These are phyloP conservation scores for Paedocypris micromegethes DNA, from an alignment of 2,797 vertebrate species.

Conservation along the genomic window DNA sequence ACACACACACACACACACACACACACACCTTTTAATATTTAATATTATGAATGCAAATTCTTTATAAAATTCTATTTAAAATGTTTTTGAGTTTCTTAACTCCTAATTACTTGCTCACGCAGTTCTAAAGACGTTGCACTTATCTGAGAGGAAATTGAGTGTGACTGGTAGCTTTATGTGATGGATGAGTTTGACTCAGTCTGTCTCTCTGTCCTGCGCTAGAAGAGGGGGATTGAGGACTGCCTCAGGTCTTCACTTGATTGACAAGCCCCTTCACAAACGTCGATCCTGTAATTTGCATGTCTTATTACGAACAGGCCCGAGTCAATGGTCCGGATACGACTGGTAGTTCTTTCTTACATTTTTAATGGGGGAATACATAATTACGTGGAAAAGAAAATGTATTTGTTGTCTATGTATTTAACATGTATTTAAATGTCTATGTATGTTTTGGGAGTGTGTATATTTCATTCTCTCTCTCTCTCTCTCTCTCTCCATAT, in stretches of 20 bases:
- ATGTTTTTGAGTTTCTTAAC: not conserved
- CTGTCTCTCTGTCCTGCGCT: slow-evolving; percentile 15
- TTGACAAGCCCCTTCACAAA: slow-evolving; percentile 18
- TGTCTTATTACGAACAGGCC: slow-evolving; percentile 18
- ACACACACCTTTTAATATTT: no score
- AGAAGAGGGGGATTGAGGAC: slow-evolving; percentile 7
- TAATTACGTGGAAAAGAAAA: not conserved
- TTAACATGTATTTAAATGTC: no score
- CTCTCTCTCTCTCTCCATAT: no score
- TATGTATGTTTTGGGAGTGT: no score
- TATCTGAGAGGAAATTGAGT: slow-evolving; percentile 6
- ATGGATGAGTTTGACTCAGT: slow-evolving; percentile 19
- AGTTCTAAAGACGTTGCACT: not conserved
- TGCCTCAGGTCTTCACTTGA: slow-evolving; percentile 15
- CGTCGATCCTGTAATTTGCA: slow-evolving; percentile 33
- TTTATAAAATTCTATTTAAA: no score
- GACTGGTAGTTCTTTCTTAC: slow-evolving; percentile 6
- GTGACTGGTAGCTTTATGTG: slow-evolving; percentile 17
- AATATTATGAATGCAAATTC: no score
- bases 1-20: no score
- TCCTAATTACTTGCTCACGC: not conserved
- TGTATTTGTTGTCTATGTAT: not conserved
- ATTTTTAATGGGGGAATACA: slow-evolving; percentile 19
- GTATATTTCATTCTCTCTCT: no score
- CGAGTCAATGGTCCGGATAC: slow-evolving; percentile 18